Base-by-base conservation (phyloP, 64 coral and sea anemone species). In the Montipora sp. region DNA sequence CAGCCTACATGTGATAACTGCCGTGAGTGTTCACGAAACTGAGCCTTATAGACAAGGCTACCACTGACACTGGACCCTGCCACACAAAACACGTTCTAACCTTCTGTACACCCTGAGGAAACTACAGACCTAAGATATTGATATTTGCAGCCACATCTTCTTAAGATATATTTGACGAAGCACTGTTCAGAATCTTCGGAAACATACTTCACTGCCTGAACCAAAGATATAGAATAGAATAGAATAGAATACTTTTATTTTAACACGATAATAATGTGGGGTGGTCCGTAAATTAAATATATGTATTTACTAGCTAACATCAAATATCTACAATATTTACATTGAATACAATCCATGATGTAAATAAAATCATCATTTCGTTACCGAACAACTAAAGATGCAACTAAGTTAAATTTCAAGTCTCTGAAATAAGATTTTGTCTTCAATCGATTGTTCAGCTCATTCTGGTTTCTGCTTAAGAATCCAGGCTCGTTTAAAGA, bases 71-170 rank as follows among this genome's bases (percentile, higher is more conserved):
- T 89, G 16, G 47, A 89, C 51, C 75, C 74, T 0, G 11, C 5
- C 8, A 69, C 36, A 57, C 84, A 69, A 87, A 44, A 21, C 18
- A 87, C 11, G 36, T 87, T 3, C 59, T 60, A 59, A 89, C 87
- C 22, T 89, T 89, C 70, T 77, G 87, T 48, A 89, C 87, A 80
- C 88, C 74, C 22, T 89, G 87, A 66, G 84, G 84, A 36, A 87
- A 87, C 8, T 46, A 67, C 59, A 87, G 61, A 73, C 65, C 84
- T 22, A 9, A 74, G 23, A 10, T 44, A 87, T 23, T 87, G 8
- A 45, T 87, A 18, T 87, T 87, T 72, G 84, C 66, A 20, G 84
- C 67, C 2, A 87, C 73, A n/a, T 87, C 83, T 2, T 87, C 63
- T 1, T 60, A 70, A 70, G 83, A 87, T 68, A 1, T 87, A 36